phyloP scores from a whole-genome alignment of 2,888 invertebrate species.

The Strigamia transsilvanica region DNA sequence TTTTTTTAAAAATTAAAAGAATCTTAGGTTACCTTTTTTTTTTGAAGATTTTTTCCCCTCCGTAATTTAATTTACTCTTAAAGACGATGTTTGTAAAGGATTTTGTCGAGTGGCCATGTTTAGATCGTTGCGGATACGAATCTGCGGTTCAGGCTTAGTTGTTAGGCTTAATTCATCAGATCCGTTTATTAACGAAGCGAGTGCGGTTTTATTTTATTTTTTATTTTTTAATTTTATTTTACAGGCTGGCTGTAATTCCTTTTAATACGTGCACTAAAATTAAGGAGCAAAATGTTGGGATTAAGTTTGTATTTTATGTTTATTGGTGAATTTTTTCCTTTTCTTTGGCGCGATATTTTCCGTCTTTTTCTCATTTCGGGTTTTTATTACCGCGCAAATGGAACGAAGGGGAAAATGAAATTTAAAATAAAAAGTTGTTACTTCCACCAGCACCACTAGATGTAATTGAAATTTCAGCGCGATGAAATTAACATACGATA shows the following conservation, averaged over 20 bases:
- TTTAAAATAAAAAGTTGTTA: neutral
- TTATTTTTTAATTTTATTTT: too few relatives aligned
- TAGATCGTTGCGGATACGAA: too few relatives aligned
- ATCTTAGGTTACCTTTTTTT: neutral
- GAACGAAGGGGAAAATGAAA: neutral
- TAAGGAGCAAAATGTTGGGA: too few relatives aligned
- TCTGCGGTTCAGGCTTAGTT: neutral
- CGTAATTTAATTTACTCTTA: neutral
- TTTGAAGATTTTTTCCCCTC: neutral
- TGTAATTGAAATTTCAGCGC: neutral
- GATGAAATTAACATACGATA: conserved; percentile 10
- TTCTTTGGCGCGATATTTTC: too few relatives aligned
- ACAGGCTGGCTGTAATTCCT: too few relatives aligned
- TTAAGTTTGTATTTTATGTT: too few relatives aligned
- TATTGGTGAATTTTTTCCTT: too few relatives aligned
- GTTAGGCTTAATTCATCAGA: neutral
- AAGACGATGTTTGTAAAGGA: neutral
- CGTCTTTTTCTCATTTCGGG: too few relatives aligned
- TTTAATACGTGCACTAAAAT: too few relatives aligned
- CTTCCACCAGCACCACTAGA: neutral
- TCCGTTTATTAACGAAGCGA: too few relatives aligned
- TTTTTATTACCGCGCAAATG: neutral
- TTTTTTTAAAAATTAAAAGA: neutral
- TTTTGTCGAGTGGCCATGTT: too few relatives aligned
- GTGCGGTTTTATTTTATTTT: too few relatives aligned